phyloP scores from a whole-genome alignment of 2,888 invertebrate species.

The Stomorhina lunata region DNA sequence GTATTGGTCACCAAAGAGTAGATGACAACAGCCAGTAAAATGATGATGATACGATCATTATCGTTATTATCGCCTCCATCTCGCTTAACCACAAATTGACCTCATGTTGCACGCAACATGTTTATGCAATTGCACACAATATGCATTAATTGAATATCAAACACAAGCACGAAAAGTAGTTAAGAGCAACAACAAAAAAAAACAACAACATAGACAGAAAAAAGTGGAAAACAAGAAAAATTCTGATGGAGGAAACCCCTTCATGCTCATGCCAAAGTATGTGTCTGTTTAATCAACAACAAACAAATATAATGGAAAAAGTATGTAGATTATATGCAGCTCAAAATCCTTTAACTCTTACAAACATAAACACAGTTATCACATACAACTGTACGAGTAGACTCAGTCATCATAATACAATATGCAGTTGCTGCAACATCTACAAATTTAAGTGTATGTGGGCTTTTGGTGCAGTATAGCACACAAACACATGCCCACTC shows the following conservation, averaged over 20 bases:
- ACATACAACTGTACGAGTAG: no score
- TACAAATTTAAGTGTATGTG: slow-evolving; percentile 11
- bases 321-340: neutral
- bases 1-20: neutral
- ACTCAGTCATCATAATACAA: slow-evolving; percentile 1
- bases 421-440: slow-evolving; percentile 1
- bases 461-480: slow-evolving; percentile 34
- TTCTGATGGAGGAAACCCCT: neutral
- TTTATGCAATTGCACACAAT: slow-evolving; percentile 54
- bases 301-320: slow-evolving; percentile 12
- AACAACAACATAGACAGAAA: neutral
- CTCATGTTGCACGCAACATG: slow-evolving; percentile 55
- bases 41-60: slow-evolving; percentile 25
- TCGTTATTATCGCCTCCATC: slow-evolving; percentile 47
- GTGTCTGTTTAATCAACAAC: slow-evolving; percentile 22
- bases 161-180: slow-evolving; percentile 16
- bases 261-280: slow-evolving; percentile 6
- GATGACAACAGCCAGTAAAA: neutral
- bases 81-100: slow-evolving; percentile 59
- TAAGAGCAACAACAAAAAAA: neutral
- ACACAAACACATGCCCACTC: neutral
- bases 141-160: slow-evolving; percentile 55
- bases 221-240: neutral
- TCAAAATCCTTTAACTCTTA: slow-evolving; percentile 32
- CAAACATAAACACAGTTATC: slow-evolving; percentile 7